Conservation (phyloP, 2,113 vertebrate species). For the Dipodomys stephensi region DNA sequence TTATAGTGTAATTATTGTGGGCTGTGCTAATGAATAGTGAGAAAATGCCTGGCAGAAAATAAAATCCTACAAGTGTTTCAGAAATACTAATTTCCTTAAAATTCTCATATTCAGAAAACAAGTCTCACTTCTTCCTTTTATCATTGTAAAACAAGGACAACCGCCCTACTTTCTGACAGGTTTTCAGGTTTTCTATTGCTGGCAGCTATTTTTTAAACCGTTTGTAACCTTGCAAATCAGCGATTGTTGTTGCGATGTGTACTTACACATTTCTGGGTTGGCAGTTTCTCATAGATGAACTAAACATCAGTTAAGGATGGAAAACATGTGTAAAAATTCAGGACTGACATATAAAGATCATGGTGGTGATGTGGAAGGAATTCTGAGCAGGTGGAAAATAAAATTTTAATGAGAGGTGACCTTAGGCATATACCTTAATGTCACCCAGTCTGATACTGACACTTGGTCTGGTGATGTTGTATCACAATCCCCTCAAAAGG, state of each 20-base stretch:
- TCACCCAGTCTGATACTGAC: neutral
- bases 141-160: neutral
- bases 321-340: neutral
- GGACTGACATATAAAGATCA: neutral
- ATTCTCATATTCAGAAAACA: neutral
- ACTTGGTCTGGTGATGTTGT: neutral
- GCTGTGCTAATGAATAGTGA: neutral
- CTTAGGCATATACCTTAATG: neutral
- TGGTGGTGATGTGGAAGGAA: neutral
- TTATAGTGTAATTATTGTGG: neutral
- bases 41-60: neutral
- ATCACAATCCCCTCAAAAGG: accelerated
- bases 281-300: neutral
- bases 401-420: neutral
- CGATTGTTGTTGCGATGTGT: neutral
- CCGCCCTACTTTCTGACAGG: neutral
- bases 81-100: neutral
- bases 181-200: neutral
- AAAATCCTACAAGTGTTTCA: neutral
- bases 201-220: neutral
- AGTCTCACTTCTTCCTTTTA: neutral
- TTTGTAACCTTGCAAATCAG: neutral
- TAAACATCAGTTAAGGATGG: neutral
- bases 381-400: neutral
- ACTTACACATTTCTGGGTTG: neutral